phyloP scores from a whole-genome alignment of 2,113 vertebrate genomes.

The Anarhynchus alexandrinus region DNA sequence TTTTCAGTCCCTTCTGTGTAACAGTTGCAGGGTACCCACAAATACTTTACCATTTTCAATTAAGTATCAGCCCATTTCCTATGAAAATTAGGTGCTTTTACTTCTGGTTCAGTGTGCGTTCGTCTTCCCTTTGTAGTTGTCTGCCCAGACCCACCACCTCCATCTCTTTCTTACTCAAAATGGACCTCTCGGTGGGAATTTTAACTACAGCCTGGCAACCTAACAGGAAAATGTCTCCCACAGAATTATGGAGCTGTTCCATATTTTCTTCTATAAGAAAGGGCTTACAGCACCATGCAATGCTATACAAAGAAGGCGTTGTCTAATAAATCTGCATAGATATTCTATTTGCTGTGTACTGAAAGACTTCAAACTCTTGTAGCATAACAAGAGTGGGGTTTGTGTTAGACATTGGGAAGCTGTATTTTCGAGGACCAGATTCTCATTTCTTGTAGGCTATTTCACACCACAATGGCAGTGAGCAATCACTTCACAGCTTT shows the following conservation, averaged over 20 bases:
- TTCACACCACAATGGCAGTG: neutral
- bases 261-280: conserved; percentile 43
- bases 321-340: conserved; percentile 28
- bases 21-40: neutral
- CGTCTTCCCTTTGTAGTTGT: neutral
- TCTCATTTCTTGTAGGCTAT: neutral
- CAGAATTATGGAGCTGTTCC: conserved; percentile 36
- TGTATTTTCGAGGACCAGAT: neutral
- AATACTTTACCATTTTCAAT: neutral
- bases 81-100: neutral
- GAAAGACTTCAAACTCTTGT: neutral
- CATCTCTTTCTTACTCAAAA: neutral
- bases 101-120: neutral
- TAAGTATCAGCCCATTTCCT: neutral
- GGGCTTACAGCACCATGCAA: neutral
- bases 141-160: neutral
- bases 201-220: conserved; percentile 8
- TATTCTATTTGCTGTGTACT: neutral
- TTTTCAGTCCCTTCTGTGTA: neutral
- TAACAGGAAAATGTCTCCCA: conserved; percentile 30
- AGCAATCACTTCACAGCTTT: neutral
- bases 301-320: conserved; percentile 23
- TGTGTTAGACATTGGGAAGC: neutral
- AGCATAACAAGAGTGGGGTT: neutral
- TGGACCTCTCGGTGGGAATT: neutral